Evolutionary conservation across 2,888 invertebrate genomes (phyloP).

Genomic region (Mythimna loreyi): DNA sequence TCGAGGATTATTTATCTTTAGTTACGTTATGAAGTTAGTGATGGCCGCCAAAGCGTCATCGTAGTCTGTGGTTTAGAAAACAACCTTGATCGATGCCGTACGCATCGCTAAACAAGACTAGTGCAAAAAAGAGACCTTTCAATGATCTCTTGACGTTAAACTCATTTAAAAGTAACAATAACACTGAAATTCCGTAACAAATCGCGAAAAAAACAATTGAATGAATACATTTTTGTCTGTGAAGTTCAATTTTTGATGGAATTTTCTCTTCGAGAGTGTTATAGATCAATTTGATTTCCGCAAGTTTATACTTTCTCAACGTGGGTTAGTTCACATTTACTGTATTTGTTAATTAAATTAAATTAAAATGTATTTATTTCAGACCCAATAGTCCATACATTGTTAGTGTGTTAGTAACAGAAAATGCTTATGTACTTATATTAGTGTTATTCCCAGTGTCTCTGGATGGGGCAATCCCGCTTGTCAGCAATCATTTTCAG

Average conservation of each 20-base stretch:
- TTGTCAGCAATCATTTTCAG: too few species aligned
- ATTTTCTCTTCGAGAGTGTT: constrained; percentile 38
- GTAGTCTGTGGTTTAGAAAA: not conserved
- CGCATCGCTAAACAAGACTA: constrained; percentile 36
- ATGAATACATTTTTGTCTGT: constrained; percentile 19
- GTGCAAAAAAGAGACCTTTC: constrained; percentile 38
- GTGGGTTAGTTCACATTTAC: not conserved
- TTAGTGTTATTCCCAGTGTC: too few species aligned
- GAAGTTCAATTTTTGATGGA: constrained; percentile 1
- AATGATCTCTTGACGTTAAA: constrained; percentile 1
- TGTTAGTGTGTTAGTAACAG: too few species aligned
- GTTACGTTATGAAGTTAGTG: too few species aligned
- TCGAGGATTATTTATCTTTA: too few species aligned
- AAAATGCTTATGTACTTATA: too few species aligned
- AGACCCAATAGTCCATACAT: too few species aligned
- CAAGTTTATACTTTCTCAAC: constrained; percentile 11
- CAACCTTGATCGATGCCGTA: constrained; percentile 38
- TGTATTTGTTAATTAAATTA: too few species aligned
- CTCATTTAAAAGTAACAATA: constrained; percentile 39
- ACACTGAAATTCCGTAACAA: constrained; percentile 27
- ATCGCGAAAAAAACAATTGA: constrained; percentile 41
- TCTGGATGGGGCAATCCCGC: too few species aligned
- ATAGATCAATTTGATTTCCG: constrained; percentile 24
- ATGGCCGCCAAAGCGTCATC: not conserved
- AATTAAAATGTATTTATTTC: too few species aligned